Evolutionary conservation across 2,797 vertebrate genomes (phyloP).

Genomic region (Bradypus variegatus): DNA sequence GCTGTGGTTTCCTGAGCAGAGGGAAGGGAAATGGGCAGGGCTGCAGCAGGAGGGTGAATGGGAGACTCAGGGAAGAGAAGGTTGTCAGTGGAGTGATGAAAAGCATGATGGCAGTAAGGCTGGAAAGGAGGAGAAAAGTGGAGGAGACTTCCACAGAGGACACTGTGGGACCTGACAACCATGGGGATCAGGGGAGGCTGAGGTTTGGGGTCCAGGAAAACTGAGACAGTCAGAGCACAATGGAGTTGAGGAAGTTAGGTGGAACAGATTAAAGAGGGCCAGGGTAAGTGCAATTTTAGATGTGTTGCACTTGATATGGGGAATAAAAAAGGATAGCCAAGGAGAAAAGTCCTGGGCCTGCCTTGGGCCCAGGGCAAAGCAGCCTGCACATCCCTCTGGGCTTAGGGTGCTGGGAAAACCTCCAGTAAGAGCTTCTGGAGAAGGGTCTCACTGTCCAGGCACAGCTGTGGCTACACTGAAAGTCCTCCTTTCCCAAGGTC

Average conservation of each 20-base stretch:
- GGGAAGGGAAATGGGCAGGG: neutral
- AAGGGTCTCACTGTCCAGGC: neutral
- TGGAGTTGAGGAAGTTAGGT: neutral
- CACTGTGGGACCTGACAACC: neutral
- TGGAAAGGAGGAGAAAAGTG: neutral
- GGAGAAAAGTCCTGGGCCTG: neutral
- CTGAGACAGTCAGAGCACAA: neutral
- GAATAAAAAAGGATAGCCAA: neutral
- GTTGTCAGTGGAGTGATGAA: accelerated
- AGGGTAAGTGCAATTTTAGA: neutral
- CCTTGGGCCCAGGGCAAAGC: neutral
- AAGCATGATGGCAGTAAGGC: neutral
- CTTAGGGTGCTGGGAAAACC: neutral
- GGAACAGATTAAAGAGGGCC: neutral
- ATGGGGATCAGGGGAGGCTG: too few relatives aligned
- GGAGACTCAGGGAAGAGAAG: neutral
- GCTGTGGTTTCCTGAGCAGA: neutral
- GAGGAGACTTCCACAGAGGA: neutral
- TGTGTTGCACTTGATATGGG: neutral
- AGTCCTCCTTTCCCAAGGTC: neutral
- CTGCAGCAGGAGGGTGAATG: neutral
- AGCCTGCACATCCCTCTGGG: neutral
- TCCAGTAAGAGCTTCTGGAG: neutral
- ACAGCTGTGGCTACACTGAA: neutral
- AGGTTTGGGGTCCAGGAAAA: neutral